These are phyloP conservation scores for Liolophura sinensis DNA, from an alignment of 1,140 invertebrate genomes.

Conservation along the genomic window DNA sequence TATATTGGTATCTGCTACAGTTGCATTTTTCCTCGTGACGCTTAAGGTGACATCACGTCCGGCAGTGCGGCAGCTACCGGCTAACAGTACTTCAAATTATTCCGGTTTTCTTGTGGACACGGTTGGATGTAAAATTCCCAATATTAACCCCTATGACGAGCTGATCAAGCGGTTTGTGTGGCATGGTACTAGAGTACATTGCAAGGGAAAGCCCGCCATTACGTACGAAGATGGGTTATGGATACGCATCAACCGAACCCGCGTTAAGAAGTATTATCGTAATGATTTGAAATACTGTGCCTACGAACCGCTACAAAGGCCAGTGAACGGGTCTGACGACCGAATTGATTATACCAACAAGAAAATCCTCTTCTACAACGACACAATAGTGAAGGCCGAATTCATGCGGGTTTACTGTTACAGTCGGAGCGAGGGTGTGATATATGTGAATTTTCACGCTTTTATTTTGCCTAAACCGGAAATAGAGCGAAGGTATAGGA, in stretches of 20 bases:
- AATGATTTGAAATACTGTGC: conserved; percentile 49
- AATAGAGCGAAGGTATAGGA: conserved; percentile 43
- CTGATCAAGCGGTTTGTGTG: conserved; percentile 68
- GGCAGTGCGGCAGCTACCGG: too few relatives aligned
- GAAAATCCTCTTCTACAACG: conserved; percentile 16
- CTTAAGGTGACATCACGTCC: too few relatives aligned
- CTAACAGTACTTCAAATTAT: too few relatives aligned
- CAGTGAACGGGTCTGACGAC: conserved; percentile 20
- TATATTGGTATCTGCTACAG: too few relatives aligned
- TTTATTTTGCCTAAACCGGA: conserved; percentile 52
- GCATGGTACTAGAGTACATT: conserved; percentile 64
- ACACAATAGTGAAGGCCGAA: conserved; percentile 31
- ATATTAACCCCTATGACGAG: conserved; percentile 72
- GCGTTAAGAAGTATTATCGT: conserved; percentile 26
- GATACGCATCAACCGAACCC: conserved; percentile 41
- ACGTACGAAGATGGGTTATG: conserved; percentile 42
- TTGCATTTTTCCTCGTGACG: too few relatives aligned
- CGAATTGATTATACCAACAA: conserved; percentile 18
- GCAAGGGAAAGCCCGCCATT: conserved; percentile 61
- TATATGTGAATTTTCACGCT: conserved; percentile 59
- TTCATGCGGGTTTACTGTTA: conserved; percentile 49
- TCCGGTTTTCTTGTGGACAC: conserved; percentile 70
- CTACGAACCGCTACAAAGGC: conserved; percentile 47
- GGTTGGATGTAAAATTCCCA: conserved; percentile 78
- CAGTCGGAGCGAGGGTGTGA: conserved; percentile 26